Evolutionary conservation across 2,888 invertebrate genomes (phyloP).

Genomic region (Raillietiella orientalis): DNA sequence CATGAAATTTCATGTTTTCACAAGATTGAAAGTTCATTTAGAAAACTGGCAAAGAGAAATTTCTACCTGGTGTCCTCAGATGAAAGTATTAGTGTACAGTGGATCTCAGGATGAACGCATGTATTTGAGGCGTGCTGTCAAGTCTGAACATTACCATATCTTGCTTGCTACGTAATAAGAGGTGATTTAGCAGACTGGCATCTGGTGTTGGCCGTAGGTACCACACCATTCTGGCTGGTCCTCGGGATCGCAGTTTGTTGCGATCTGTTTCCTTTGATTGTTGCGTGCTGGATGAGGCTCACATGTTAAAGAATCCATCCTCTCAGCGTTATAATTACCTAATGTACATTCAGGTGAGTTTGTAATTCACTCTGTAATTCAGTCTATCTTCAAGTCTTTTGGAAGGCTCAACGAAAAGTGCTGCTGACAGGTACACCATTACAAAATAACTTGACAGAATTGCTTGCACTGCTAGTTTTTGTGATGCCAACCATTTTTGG

Average conservation of each 20-base stretch:
- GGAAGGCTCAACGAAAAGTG: constrained; percentile 45
- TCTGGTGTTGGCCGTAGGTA: background rate
- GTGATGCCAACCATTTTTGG: constrained; percentile 86
- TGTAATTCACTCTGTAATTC: background rate
- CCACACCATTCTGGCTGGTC: too few relatives aligned
- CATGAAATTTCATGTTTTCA: constrained; percentile 7
- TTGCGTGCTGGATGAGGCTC: constrained; percentile 85
- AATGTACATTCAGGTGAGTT: constrained; percentile 36
- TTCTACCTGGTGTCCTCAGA: constrained; percentile 36
- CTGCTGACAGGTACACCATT: constrained; percentile 80
- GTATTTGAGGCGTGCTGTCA: constrained; percentile 35
- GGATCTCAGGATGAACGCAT: constrained; percentile 55
- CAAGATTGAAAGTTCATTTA: too few relatives aligned
- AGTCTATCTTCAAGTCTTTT: constrained; percentile 7
- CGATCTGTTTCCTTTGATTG: constrained; percentile 59
- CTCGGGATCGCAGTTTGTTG: too few relatives aligned
- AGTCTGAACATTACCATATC: constrained; percentile 40
- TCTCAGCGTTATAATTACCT: constrained; percentile 63
- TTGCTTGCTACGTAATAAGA: constrained; percentile 47
- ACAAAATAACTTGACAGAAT: constrained; percentile 76
- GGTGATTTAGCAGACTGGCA: too few relatives aligned
- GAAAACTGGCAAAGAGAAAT: constrained; percentile 60
- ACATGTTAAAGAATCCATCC: constrained; percentile 92
- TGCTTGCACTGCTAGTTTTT: constrained; percentile 80
- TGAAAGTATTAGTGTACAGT: constrained; percentile 57